These are phyloP conservation scores for Parascotia fuliginaria DNA, from an alignment of 2,888 invertebrate genomes.

Conservation along the genomic window DNA sequence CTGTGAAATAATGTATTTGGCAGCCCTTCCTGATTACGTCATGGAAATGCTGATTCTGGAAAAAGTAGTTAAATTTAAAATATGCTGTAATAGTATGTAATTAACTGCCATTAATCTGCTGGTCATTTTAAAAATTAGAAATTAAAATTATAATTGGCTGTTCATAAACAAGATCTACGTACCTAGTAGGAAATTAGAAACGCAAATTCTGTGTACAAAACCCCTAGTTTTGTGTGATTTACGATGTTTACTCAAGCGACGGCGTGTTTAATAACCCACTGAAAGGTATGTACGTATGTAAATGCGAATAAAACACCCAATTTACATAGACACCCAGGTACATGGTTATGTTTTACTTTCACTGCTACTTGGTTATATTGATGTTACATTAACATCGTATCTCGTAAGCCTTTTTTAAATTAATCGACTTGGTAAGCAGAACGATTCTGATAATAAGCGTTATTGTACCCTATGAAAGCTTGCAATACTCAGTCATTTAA, in stretches of 20 bases:
- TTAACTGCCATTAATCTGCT: neutral
- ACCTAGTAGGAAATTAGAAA: slow-evolving; percentile 67
- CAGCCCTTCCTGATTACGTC: no score
- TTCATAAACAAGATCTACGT: slow-evolving; percentile 42
- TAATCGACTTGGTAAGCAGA: neutral
- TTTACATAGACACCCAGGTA: slow-evolving; percentile 48
- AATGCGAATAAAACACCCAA: slow-evolving; percentile 57
- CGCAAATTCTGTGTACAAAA: slow-evolving; percentile 71
- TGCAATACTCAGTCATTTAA: no score
- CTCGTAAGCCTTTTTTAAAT: neutral
- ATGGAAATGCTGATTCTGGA: no score
- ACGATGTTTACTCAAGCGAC: slow-evolving; percentile 71
- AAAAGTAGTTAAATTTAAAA: no score
- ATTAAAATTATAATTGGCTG: slow-evolving; percentile 32
- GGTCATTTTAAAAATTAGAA: slow-evolving; percentile 6
- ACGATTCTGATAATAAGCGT: no score
- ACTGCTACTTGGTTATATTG: slow-evolving; percentile 24
- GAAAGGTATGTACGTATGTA: slow-evolving; percentile 63
- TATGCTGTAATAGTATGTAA: no score
- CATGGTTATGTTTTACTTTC: slow-evolving; percentile 41
- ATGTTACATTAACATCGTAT: slow-evolving; percentile 29
- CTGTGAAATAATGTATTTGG: no score
- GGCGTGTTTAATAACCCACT: slow-evolving; percentile 73
- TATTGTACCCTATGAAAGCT: no score
- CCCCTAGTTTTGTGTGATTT: slow-evolving; percentile 75